Evolutionary conservation across 1,140 invertebrate species (phyloP), one percentile per base, ranked within the genome.

Genomic region (Stegodyphus mimosarum): DNA sequence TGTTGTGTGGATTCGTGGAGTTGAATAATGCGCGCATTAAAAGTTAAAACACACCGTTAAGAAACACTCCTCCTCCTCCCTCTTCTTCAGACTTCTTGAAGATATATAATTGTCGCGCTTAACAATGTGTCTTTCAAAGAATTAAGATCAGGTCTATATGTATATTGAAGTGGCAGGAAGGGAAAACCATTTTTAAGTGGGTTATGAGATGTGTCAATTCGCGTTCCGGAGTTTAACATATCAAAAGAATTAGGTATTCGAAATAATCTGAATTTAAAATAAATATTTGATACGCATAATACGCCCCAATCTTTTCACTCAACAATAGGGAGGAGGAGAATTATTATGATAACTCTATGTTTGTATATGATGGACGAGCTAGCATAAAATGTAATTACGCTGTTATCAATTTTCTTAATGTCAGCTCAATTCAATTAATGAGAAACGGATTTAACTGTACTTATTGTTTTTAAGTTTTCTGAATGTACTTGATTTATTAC

Each of bases 51-150:
- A 67, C 64, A 67, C 64, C 60, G 17, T 60, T 72, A 33, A 81
- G 50, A 63, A 33, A 49, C 69, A 71, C 78, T 67, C 52, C 78
- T 64, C 55, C 67, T 72, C 51, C 51, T n/a, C n/a, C n/a, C n/a
- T 33, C 33, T 33, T 33, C 33, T 81, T 64, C 69, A 81, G 69
- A 67, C 78, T 72, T 48, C n/a, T 81, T 81, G 78, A 81, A 72
- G 78, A 72, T 71, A 52, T 72, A 81, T 81, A 81, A 81, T 81
- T 81, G 78, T 72, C 69, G 78, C 48, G 7, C 49, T 81, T 81
- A 63, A 81, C 52, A 71, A 80, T 53, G 67, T 50, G 60, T 77
- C 48, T 78, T 69, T 64, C 17, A 50, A 48, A 15, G 63, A 49
- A 15, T 33, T 15, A 66, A 33, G 48, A 7, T 10, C 49, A 15